phyloP scores from a whole-genome alignment of 2,797 vertebrate genomes.

The Lacerta bilineata region DNA sequence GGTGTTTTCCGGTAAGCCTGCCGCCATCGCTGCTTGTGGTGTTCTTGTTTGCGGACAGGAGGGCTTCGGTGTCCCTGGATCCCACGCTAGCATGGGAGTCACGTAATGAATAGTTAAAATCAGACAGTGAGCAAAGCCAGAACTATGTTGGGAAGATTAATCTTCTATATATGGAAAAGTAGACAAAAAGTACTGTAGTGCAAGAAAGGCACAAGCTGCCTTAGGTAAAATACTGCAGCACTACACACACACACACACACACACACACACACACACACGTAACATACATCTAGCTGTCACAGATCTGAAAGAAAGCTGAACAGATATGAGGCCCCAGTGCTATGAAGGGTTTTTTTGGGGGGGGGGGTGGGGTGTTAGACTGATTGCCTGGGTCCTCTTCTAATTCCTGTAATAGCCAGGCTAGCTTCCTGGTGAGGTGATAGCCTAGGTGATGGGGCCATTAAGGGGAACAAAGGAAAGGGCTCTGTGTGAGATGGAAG shows the following conservation, averaged over 20 bases:
- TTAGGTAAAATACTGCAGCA: neutral
- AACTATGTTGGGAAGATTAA: neutral
- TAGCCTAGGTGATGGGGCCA: too few species aligned
- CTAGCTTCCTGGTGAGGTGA: too few species aligned
- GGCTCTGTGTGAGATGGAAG: too few species aligned
- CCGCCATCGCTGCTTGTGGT: neutral
- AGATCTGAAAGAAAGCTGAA: conserved; percentile 27
- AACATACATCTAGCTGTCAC: neutral
- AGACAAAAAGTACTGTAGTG: conserved; percentile 24
- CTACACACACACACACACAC: neutral
- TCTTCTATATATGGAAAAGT: conserved; percentile 49
- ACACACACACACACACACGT: neutral
- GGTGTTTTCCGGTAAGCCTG: neutral
- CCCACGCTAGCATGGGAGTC: conserved; percentile 15
- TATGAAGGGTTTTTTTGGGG: neutral
- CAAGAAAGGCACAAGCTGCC: conserved; percentile 13
- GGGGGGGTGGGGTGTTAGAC: too few species aligned
- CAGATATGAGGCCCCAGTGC: neutral
- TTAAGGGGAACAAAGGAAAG: too few species aligned
- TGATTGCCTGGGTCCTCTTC: too few species aligned
- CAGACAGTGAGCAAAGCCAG: conserved; percentile 47
- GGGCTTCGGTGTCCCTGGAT: neutral
- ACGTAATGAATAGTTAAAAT: conserved; percentile 35
- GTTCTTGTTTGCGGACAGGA: conserved; percentile 21
- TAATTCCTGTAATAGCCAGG: too few species aligned